phyloP scores from a whole-genome alignment of 2,888 invertebrate species.

The Cheilosia urbana region DNA sequence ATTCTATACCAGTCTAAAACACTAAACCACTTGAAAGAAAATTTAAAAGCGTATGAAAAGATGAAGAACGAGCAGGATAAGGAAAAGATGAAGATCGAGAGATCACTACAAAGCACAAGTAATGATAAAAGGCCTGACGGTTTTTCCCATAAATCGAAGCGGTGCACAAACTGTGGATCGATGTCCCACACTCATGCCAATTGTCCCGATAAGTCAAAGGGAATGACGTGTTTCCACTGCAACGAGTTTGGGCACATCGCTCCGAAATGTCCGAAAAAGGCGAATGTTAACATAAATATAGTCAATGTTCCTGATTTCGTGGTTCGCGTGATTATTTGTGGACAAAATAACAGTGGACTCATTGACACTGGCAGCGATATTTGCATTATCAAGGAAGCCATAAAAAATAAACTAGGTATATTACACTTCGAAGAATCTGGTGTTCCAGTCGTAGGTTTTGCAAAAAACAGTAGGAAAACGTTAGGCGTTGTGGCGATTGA shows the following conservation, averaged over 20 bases:
- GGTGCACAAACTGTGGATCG: conserved; percentile 26
- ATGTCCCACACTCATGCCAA: conserved; percentile 15
- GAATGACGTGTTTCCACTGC: conserved; percentile 32
- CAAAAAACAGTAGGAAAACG: conserved; percentile 13
- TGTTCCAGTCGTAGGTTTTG: conserved; percentile 22
- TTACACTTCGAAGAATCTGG: neutral
- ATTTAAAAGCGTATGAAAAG: too few species aligned
- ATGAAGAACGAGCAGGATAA: too few species aligned
- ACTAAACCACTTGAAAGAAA: too few species aligned
- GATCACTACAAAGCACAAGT: neutral
- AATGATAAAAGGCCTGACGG: neutral
- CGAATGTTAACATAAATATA: neutral
- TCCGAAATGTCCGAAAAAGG: conserved; percentile 25
- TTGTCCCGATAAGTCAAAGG: conserved; percentile 32
- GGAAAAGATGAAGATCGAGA: neutral
- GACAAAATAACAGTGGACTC: conserved; percentile 2
- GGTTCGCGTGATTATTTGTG: neutral
- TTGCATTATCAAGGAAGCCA: neutral
- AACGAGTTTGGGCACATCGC: conserved; percentile 41
- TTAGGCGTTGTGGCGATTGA: neutral
- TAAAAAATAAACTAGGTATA: conserved; percentile 17
- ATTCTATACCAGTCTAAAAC: too few species aligned
- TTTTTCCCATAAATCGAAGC: neutral
- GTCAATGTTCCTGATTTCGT: conserved; percentile 4
- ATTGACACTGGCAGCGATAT: conserved; percentile 11